These are phyloP conservation scores for Phallusia fumigata DNA, from an alignment of 23 tunicate genomes.

Conservation along the genomic window DNA sequence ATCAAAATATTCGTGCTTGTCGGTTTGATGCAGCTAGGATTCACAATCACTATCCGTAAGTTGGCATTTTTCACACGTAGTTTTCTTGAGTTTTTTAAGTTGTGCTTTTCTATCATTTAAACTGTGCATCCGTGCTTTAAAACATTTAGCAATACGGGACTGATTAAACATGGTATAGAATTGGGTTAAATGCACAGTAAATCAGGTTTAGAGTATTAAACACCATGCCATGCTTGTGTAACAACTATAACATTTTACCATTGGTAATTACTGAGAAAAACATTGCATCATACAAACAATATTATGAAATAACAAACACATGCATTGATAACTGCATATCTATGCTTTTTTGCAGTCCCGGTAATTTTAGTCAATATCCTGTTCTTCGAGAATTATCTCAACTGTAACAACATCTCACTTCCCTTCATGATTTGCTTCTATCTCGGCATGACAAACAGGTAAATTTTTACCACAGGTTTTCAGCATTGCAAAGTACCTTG, in stretches of 20 bases:
- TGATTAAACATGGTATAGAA: too few species aligned
- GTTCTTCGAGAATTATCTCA: not conserved
- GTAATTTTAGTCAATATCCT: not conserved
- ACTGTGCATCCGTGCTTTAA: too few species aligned
- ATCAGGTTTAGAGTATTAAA: too few species aligned
- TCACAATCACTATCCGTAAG: not conserved
- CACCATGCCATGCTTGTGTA: too few species aligned
- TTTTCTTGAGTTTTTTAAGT: not conserved
- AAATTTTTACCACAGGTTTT: not conserved
- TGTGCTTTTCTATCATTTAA: not conserved
- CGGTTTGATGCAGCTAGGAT: not conserved
- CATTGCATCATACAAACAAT: not conserved
- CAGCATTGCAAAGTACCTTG: too few species aligned
- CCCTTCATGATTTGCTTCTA: not conserved
- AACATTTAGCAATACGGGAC: too few species aligned
- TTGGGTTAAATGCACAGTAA: too few species aligned
- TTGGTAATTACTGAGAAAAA: too few species aligned
- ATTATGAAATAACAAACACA: not conserved
- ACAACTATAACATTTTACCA: too few species aligned
- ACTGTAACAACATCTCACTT: not conserved
- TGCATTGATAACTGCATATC: not conserved
- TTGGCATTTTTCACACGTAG: not conserved
- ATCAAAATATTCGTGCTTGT: not conserved
- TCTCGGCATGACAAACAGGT: conserved; percentile 6
- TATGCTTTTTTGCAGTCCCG: not conserved